These are phyloP conservation scores for Heterotilapia buettikoferi DNA, from an alignment of 2,113 vertebrate genomes.

Conservation along the genomic window DNA sequence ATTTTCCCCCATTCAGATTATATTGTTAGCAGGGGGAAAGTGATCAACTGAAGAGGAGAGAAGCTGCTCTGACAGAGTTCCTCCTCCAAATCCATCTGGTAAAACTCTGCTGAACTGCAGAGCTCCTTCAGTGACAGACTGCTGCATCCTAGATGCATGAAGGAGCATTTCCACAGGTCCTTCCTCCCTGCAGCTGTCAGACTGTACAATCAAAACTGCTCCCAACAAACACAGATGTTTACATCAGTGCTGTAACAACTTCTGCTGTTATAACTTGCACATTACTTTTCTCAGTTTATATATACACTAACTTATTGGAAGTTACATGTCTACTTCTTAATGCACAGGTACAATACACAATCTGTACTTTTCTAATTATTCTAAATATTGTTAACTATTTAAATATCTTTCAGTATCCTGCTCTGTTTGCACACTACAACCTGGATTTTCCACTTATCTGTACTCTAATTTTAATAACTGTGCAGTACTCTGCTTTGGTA, in stretches of 20 bases:
- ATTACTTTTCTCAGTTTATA: neutral
- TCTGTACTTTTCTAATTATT: neutral
- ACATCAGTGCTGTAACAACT: neutral
- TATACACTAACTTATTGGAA: neutral
- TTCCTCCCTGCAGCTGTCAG: neutral
- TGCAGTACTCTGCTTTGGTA: neutral
- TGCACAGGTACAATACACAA: neutral
- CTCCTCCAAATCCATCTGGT: slow-evolving; percentile 31
- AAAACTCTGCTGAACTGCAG: neutral
- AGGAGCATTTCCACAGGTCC: neutral
- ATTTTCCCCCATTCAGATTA: slow-evolving; percentile 22
- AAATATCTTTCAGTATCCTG: neutral
- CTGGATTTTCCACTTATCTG: neutral
- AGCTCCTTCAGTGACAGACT: neutral
- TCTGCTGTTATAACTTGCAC: neutral
- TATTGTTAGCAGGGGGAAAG: slow-evolving; percentile 44
- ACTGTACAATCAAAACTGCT: neutral
- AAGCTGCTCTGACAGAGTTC: slow-evolving; percentile 33
- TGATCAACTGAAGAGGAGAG: slow-evolving; percentile 31
- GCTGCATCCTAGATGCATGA: neutral
- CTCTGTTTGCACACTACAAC: neutral
- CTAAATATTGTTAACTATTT: neutral
- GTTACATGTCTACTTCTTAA: neutral
- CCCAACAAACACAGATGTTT: neutral
- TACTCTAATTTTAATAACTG: neutral